Conservation (phyloP, 2,797 vertebrate genomes). For the Staurois parvus region DNA sequence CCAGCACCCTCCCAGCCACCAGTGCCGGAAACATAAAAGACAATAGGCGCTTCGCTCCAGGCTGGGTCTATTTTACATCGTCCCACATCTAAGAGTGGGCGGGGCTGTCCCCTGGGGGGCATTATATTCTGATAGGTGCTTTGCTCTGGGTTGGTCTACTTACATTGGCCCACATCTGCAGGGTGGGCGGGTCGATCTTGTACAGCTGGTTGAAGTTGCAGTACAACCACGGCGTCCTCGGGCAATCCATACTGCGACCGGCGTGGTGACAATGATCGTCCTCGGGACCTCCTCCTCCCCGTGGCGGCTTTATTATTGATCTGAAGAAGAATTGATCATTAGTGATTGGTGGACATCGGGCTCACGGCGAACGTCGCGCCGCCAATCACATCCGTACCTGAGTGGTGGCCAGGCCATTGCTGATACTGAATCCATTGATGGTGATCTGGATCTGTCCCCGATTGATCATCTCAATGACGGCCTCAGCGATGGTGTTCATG, state of each 20-base stretch:
- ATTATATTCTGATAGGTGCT: too few relatives aligned
- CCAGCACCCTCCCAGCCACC: too few relatives aligned
- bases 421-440: constrained; percentile 97
- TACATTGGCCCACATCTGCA: constrained; percentile 99
- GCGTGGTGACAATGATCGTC: constrained; percentile 96
- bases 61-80: too few relatives aligned
- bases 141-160: constrained; percentile 69
- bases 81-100: too few relatives aligned
- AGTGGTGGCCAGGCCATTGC: constrained; percentile 97
- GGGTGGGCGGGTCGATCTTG: constrained; percentile 96
- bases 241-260: constrained; percentile 98
- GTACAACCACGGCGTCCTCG: constrained; percentile 97
- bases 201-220: constrained; percentile 99
- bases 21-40: too few relatives aligned
- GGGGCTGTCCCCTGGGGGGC: too few relatives aligned
- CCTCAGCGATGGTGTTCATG: constrained; percentile 98
- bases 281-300: constrained; percentile 96
- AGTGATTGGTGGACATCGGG: too few relatives aligned
- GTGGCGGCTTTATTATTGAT: constrained; percentile 99
- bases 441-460: constrained; percentile 98
- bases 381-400: constrained; percentile 80
- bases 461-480: constrained; percentile 99
- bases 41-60: too few relatives aligned
- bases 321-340: constrained; percentile 69
- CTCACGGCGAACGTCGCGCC: too few relatives aligned